phyloP scores from a whole-genome alignment of 1,140 invertebrate species.

The Nylanderia fulva region DNA sequence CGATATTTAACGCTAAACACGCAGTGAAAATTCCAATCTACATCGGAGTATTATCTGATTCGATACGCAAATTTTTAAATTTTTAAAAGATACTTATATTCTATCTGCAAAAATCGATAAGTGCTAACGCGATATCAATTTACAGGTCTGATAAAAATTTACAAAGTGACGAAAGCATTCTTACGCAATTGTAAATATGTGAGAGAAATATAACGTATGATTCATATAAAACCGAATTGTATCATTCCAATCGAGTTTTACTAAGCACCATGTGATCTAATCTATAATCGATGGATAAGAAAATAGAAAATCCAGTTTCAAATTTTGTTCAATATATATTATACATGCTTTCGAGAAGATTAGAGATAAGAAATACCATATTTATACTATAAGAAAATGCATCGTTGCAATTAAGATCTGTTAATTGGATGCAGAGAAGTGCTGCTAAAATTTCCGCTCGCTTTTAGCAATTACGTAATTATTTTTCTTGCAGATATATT shows the following conservation, averaged over 20 bases:
- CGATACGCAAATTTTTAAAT: neutral
- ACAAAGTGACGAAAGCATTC: neutral
- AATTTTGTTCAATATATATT: neutral
- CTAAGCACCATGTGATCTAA: neutral
- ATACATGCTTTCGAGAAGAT: neutral
- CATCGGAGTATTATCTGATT: neutral
- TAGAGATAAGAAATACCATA: neutral
- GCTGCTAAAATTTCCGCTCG: neutral
- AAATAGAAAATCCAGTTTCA: too few species aligned
- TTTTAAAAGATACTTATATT: neutral
- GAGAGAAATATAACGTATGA: neutral
- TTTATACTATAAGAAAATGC: too few species aligned
- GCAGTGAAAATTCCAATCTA: neutral
- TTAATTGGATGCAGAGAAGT: neutral
- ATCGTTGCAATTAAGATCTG: too few species aligned
- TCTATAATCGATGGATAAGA: neutral
- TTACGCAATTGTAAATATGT: neutral
- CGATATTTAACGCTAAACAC: slow-evolving; percentile 16
- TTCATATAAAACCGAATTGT: neutral
- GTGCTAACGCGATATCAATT: neutral
- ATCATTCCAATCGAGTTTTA: neutral
- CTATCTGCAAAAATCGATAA: neutral
- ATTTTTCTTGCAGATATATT: neutral
- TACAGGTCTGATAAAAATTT: neutral
- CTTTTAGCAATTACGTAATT: neutral